Conservation (phyloP, 2,113 vertebrate genomes). For the Lichenostomus cassidix region DNA sequence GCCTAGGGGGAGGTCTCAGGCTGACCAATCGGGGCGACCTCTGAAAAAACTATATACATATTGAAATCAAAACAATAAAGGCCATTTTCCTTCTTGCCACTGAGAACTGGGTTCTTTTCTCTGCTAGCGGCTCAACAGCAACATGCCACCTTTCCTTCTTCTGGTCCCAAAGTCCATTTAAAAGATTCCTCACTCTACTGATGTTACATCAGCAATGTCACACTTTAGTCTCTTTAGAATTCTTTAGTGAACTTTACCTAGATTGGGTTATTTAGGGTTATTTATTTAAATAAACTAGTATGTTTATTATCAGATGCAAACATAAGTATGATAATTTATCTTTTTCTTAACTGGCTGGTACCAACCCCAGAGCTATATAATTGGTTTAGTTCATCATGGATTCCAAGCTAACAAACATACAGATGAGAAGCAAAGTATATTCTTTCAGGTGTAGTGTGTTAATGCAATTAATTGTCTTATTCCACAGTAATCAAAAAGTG, state of each 20-base stretch:
- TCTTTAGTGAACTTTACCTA: neutral
- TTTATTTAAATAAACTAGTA: neutral
- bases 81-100: too few relatives aligned
- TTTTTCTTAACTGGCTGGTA: neutral
- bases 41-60: too few relatives aligned
- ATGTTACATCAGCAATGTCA: neutral
- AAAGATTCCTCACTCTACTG: neutral
- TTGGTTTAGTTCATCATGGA: neutral
- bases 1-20: too few relatives aligned
- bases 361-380: neutral
- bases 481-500: accelerated
- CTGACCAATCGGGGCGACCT: too few relatives aligned
- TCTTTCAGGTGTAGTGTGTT: neutral
- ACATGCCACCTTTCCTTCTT: neutral
- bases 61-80: too few relatives aligned
- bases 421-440: neutral
- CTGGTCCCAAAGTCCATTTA: neutral
- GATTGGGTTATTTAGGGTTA: neutral
- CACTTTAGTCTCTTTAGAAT: neutral
- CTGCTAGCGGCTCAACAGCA: too few relatives aligned
- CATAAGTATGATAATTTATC: neutral
- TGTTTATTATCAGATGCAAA: neutral
- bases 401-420: neutral
- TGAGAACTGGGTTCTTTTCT: too few relatives aligned
- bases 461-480: neutral